phyloP scores from a whole-genome alignment of 1,140 invertebrate genomes.

The Calycopis cecrops region DNA sequence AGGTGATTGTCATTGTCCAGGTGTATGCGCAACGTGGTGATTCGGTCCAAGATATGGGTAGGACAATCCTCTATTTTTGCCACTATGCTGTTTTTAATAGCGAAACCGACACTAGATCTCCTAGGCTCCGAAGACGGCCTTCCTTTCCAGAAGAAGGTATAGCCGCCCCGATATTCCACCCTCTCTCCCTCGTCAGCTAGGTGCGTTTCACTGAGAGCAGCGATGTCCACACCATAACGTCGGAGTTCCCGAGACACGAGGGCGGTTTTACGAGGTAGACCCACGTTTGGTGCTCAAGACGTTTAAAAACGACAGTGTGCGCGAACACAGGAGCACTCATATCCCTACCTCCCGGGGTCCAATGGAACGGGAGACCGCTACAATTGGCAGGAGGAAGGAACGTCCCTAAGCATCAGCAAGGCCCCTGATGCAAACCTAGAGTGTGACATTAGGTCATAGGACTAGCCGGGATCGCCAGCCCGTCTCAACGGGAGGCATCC shows the following conservation, averaged over 20 bases:
- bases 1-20: constrained; percentile 12
- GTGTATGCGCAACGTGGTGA: no score
- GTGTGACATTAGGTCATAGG: not conserved
- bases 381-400: constrained; percentile 5
- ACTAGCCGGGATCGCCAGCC: not conserved
- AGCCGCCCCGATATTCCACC: not conserved
- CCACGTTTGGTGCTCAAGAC: constrained; percentile 1
- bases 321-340: constrained; percentile 12
- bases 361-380: constrained; percentile 13
- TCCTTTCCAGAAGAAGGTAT: no score
- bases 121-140: not conserved
- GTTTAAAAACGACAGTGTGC: constrained; percentile 14
- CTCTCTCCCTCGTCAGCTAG: not conserved
- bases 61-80: no score
- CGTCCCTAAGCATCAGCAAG: constrained; percentile 2
- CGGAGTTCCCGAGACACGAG: not conserved
- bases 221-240: not conserved
- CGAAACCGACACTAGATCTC: not conserved
- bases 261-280: constrained; percentile 6
- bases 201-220: not conserved
- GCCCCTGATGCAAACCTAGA: no score
- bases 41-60: no score
- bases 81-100: not conserved
- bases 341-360: not conserved
- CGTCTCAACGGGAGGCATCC: not conserved